These are phyloP conservation scores for Drosophila bocqueti DNA, from an alignment of 1,140 invertebrate species.

Conservation along the genomic window DNA sequence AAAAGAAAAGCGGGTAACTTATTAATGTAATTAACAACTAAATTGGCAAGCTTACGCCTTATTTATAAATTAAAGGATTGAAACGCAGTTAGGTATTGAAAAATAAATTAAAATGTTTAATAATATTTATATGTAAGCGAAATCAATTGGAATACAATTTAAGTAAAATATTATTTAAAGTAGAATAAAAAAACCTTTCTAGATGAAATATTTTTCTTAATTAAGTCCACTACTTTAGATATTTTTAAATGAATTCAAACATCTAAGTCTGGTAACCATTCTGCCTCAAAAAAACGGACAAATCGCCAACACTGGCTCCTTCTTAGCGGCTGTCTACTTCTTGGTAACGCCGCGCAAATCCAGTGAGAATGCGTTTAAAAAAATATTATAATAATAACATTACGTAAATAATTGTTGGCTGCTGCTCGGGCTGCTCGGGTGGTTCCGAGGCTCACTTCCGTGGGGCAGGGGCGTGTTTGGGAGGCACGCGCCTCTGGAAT, in stretches of 20 bases:
- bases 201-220: neutral
- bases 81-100: too few relatives aligned
- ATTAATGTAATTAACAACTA: neutral
- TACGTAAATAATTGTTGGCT: constrained; percentile 83
- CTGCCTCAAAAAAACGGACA: neutral
- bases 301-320: constrained; percentile 10
- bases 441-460: constrained; percentile 8
- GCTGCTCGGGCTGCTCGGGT: constrained; percentile 33
- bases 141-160: neutral
- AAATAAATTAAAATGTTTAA: neutral
- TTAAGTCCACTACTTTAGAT: neutral
- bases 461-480: constrained; percentile 6
- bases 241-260: too few relatives aligned
- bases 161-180: neutral
- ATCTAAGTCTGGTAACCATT: neutral
- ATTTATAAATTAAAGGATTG: too few relatives aligned
- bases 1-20: neutral
- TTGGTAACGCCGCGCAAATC: constrained; percentile 67
- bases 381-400: constrained; percentile 84
- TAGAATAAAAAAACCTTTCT: neutral
- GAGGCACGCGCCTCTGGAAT: constrained; percentile 72
- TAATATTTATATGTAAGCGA: neutral
- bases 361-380: constrained; percentile 83
- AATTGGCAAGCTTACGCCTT: neutral
- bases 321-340: constrained; percentile 42